Evolutionary conservation across 1,140 invertebrate species (phyloP).

Genomic region (Telenomus remus): DNA sequence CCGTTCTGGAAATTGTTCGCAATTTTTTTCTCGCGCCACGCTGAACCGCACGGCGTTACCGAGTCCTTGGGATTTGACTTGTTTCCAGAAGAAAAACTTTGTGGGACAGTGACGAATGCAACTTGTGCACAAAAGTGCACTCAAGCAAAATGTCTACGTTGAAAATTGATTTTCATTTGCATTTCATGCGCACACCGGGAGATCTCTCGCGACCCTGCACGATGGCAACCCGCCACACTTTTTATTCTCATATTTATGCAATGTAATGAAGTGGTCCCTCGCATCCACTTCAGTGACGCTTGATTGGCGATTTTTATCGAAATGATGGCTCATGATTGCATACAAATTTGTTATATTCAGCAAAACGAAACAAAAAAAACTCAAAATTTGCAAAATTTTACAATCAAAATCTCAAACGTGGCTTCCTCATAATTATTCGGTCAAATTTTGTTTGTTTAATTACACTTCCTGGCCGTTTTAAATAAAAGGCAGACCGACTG

Average conservation of each 20-base stretch:
- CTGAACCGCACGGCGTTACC: no score
- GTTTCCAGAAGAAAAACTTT: neutral
- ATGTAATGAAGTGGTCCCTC: slow-evolving; percentile 42
- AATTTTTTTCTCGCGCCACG: no score
- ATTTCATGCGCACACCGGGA: slow-evolving; percentile 14
- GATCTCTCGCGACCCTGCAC: slow-evolving; percentile 24
- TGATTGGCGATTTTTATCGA: slow-evolving; percentile 21
- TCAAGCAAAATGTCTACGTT: slow-evolving; percentile 37
- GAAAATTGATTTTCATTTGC: slow-evolving; percentile 41
- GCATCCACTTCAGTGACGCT: slow-evolving; percentile 22
- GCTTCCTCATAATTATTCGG: no score
- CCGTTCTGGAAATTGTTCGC: no score
- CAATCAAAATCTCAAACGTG: no score
- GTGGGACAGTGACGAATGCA: slow-evolving; percentile 5
- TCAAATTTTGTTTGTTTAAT: neutral
- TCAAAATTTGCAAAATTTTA: no score
- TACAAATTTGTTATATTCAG: neutral
- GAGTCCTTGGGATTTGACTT: no score
- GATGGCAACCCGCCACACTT: slow-evolving; percentile 41
- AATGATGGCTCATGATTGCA: slow-evolving; percentile 12
- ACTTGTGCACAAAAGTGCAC: slow-evolving; percentile 11
- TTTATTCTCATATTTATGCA: slow-evolving; percentile 39
- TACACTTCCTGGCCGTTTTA: neutral
- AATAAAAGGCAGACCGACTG: slow-evolving; percentile 68
- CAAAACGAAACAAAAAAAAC: no score